phyloP scores from a whole-genome alignment of 2,113 vertebrate genomes.

The Scortum barcoo region DNA sequence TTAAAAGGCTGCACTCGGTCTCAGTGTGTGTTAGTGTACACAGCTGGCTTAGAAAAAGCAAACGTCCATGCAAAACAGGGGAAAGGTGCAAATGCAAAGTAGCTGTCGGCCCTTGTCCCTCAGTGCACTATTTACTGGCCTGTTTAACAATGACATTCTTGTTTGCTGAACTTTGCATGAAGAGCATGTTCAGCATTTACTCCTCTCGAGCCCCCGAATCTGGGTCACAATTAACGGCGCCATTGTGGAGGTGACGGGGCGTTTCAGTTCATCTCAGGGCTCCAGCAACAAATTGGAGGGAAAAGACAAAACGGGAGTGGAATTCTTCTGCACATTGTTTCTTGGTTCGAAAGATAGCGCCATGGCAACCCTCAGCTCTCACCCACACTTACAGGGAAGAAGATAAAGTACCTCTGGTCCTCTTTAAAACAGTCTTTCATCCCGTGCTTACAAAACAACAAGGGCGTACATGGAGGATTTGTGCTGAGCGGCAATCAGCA shows the following conservation, averaged over 20 bases:
- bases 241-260: slow-evolving; percentile 41
- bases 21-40: not conserved
- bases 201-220: slow-evolving; percentile 34
- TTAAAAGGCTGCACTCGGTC: slow-evolving; percentile 19
- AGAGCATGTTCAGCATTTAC: slow-evolving; percentile 46
- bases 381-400: not conserved
- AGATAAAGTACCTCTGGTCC: not conserved
- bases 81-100: slow-evolving; percentile 61
- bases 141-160: slow-evolving; percentile 61
- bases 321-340: slow-evolving; percentile 38
- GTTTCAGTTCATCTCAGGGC: slow-evolving; percentile 36
- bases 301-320: not conserved
- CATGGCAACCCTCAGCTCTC: slow-evolving; percentile 28
- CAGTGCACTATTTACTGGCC: not conserved
- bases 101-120: not conserved
- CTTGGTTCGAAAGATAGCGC: not conserved
- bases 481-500: not conserved
- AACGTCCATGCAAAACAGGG: slow-evolving; percentile 59
- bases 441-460: slow-evolving; percentile 11
- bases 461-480: not conserved
- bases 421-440: slow-evolving; percentile 1
- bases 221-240: slow-evolving; percentile 64
- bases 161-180: slow-evolving; percentile 59
- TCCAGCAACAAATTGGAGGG: slow-evolving; percentile 9
- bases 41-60: slow-evolving; percentile 20